A percentile compares a stretch with the other conserved stretches of the same genome.
Conservation (phyloP, 2,113 vertebrate species). For the Protomyctophum bolini region DNA sequence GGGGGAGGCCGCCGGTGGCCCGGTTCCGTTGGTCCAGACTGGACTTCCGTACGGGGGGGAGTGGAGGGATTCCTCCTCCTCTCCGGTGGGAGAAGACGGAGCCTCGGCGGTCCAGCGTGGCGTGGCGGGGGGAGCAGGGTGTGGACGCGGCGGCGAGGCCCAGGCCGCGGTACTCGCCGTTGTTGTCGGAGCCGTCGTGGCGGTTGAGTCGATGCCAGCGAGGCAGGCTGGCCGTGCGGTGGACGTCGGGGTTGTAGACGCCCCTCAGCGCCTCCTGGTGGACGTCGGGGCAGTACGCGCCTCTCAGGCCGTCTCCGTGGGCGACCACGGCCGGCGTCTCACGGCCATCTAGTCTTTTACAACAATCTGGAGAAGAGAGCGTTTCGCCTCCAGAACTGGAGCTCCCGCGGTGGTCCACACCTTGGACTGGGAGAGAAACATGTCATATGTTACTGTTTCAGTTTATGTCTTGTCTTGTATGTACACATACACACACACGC, state of each 20-base stretch:
- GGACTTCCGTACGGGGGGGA: constrained; percentile 94
- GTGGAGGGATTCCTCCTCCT: constrained; percentile 90
- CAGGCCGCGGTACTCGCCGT: constrained; percentile 73
- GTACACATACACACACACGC: no score
- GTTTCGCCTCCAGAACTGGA: constrained; percentile 79
- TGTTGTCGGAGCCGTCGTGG: constrained; percentile 81
- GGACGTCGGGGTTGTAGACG: constrained; percentile 72
- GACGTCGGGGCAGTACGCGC: constrained; percentile 70
- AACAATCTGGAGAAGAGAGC: constrained; percentile 81
- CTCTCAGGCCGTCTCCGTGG: constrained; percentile 71
- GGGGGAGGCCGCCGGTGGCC: constrained; percentile 69
- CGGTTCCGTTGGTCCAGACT: constrained; percentile 96
- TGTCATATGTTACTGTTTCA: no score
- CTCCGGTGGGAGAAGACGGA: constrained; percentile 88
- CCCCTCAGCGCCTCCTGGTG: constrained; percentile 75
- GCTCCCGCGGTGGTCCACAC: constrained; percentile 75
- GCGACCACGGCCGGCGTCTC: constrained; percentile 75
- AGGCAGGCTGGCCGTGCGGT: constrained; percentile 85
- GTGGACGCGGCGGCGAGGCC: constrained; percentile 72
- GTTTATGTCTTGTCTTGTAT: no score
- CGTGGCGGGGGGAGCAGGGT: constrained; percentile 79
- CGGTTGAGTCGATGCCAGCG: constrained; percentile 80
- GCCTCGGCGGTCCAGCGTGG: constrained; percentile 85
- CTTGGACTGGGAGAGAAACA: constrained; percentile 14
- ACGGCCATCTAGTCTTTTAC: constrained; percentile 88